These are phyloP conservation scores for Cettia cetti DNA, from an alignment of 2,113 vertebrate species.

Conservation along the genomic window DNA sequence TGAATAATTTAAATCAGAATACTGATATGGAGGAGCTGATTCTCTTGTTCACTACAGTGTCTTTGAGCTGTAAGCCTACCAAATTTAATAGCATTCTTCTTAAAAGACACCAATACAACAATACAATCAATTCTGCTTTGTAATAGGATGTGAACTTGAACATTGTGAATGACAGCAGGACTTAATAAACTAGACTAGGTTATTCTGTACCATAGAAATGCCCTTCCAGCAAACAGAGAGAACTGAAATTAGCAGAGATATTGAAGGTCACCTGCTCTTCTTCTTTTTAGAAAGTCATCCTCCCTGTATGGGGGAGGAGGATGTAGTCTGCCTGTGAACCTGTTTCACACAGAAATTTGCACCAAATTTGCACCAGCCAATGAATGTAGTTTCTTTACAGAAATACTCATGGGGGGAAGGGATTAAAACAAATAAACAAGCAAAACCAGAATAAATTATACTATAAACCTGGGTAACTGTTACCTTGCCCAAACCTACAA, in stretches of 20 bases:
- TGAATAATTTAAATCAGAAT: constrained; percentile 54
- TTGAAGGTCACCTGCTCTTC: not conserved
- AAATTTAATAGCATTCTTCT: not conserved
- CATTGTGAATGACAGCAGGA: not conserved
- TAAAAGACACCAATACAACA: constrained; percentile 1
- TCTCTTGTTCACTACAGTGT: not conserved
- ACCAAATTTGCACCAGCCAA: not conserved
- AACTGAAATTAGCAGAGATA: not conserved
- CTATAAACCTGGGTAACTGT: not conserved
- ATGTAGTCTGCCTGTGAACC: not conserved
- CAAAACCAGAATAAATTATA: not conserved
- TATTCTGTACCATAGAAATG: not conserved
- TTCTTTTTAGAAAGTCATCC: not conserved
- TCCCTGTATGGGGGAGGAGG: not conserved
- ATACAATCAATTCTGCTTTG: not conserved
- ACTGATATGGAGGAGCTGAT: not conserved
- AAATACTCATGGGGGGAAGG: not conserved
- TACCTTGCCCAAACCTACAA: not conserved
- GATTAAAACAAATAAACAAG: not conserved
- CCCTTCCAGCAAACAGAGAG: not conserved
- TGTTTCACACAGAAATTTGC: not conserved
- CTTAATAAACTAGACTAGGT: not conserved
- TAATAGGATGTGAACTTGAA: not conserved
- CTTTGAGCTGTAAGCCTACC: not conserved
- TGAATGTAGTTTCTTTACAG: not conserved